Base-by-base conservation (phyloP, 2,888 invertebrate genomes). In the Xestobium rufovillosum region DNA sequence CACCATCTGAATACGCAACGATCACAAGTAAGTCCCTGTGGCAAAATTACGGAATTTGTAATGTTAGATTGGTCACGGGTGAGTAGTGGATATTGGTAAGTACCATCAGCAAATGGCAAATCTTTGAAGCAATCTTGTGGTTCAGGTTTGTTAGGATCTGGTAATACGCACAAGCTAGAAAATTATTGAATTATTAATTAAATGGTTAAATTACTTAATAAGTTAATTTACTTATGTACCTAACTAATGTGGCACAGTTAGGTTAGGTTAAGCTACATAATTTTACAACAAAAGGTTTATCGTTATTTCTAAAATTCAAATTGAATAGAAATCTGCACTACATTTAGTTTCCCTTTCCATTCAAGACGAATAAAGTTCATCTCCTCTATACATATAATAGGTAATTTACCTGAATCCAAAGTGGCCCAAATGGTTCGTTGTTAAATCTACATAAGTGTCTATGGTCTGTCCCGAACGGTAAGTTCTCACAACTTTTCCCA, bases 1-100 rank as follows among this genome's bases (percentile, higher is more conserved):
- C 66, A 59, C 72, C 72, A 72, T 38, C 71, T 63, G 1, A 73
- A 47, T 2, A 70, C 69, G 39, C 72, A 72, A 36, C 65, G 61
- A 1, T 67, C 47, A 49, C 71, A 72, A 2, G 48, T 59, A 6
- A 71, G 39, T 9, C 33, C 36, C 29, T 40, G 12, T 2, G 19
- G 12, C 16, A 12, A 30, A n/a, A 3, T 12, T 2, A 30, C 8
- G 12, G 14, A n/a, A 3, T 10, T 26, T 26, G 26, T 12, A 26
- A 26, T 26, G 26, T 11, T 3, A 12, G 26, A 12, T 26, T 26
- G 10, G 3, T 10, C n/a, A n/a, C n/a, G n/a, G n/a, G n/a, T n/a
- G n/a, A n/a, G n/a, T n/a, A n/a, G n/a, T n/a, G n/a, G n/a, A 43
- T 59, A 63, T 8, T 41, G 43, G 32, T 48, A 44, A 3, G 51